Percentiles rank a stretch among this genome's conserved stretches.
Conservation (phyloP, 2,888 invertebrate genomes). For the Mythimna ferrago region DNA sequence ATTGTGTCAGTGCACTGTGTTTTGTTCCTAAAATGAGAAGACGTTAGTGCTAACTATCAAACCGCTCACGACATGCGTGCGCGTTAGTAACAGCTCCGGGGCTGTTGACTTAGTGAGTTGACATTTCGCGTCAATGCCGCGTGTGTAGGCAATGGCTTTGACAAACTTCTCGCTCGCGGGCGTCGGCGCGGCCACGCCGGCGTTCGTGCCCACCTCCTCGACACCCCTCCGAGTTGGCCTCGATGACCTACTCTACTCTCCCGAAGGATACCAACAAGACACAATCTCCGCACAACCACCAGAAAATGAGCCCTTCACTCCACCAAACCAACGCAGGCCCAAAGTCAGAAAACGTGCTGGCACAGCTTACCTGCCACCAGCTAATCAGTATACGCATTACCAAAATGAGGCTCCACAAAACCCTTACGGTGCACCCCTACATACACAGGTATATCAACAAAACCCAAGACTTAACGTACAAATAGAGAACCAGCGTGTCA, state of each 20-base stretch:
- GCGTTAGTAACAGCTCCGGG: constrained; percentile 74
- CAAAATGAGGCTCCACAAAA: constrained; percentile 82
- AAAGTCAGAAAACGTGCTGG: constrained; percentile 87
- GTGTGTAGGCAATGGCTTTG: constrained; percentile 85
- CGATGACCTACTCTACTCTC: constrained; percentile 86
- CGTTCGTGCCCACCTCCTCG: constrained; percentile 77
- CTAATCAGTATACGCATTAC: constrained; percentile 85
- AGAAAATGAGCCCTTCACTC: constrained; percentile 76
- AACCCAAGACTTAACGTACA: constrained; percentile 83
- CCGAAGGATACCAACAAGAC: constrained; percentile 80
- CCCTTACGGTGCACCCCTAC: constrained; percentile 80
- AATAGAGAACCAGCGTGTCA: constrained; percentile 84
- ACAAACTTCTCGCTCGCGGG: constrained; percentile 85
- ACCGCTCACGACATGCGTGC: constrained; percentile 81
- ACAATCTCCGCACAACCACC: constrained; percentile 67
- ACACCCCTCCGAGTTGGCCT: constrained; percentile 80
- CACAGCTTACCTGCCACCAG: constrained; percentile 86
- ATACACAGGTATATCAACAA: constrained; percentile 85
- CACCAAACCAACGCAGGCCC: constrained; percentile 79
- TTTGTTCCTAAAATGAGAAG: constrained; percentile 78
- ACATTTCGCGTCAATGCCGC: constrained; percentile 83
- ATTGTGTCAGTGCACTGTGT: constrained; percentile 78
- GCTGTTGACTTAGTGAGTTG: constrained; percentile 79
- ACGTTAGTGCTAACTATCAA: constrained; percentile 73
- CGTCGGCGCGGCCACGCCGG: constrained; percentile 80